Conservation (phyloP, 2,797 vertebrate species). For the Aplochiton taeniatus region DNA sequence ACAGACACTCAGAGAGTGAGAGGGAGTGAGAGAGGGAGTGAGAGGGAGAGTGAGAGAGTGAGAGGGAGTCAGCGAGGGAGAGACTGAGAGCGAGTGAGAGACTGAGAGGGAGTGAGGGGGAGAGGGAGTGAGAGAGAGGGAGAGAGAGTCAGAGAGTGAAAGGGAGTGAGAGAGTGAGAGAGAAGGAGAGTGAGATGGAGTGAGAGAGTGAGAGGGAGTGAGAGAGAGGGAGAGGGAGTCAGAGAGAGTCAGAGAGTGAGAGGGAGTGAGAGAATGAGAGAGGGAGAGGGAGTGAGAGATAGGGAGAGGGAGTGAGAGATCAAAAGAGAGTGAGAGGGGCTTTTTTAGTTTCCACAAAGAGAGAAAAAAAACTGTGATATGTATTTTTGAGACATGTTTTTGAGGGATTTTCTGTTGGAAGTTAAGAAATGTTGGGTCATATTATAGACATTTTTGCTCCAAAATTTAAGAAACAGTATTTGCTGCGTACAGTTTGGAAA, state of each 20-base stretch:
- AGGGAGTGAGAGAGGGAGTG: not conserved
- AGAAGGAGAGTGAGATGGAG: too few relatives aligned
- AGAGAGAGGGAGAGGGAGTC: too few relatives aligned
- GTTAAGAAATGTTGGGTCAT: too few relatives aligned
- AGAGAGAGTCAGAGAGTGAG: constrained; percentile 25
- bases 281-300: too few relatives aligned
- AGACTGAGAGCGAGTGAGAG: not conserved
- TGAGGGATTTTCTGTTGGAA: too few relatives aligned
- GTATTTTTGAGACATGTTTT: too few relatives aligned
- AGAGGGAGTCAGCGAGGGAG: not conserved
- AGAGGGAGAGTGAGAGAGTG: constrained; percentile 9
- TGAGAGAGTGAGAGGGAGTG: constrained; percentile 15
- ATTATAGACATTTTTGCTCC: too few relatives aligned
- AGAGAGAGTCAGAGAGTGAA: constrained; percentile 24
- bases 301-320: not conserved
- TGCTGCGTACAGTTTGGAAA: too few relatives aligned
- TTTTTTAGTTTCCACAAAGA: too few relatives aligned
- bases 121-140: not conserved
- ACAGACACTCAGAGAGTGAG: constrained; percentile 25
- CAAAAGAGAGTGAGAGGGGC: too few relatives aligned
- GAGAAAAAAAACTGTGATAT: too few relatives aligned
- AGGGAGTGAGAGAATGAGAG: not conserved
- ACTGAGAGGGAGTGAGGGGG: constrained; percentile 8
- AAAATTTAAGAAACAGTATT: too few relatives aligned
- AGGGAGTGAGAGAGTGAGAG: not conserved